Percentiles rank a stretch among this genome's conserved stretches.
Conservation (phyloP, 1,140 invertebrate genomes). For the Neuroterus valhalla region DNA sequence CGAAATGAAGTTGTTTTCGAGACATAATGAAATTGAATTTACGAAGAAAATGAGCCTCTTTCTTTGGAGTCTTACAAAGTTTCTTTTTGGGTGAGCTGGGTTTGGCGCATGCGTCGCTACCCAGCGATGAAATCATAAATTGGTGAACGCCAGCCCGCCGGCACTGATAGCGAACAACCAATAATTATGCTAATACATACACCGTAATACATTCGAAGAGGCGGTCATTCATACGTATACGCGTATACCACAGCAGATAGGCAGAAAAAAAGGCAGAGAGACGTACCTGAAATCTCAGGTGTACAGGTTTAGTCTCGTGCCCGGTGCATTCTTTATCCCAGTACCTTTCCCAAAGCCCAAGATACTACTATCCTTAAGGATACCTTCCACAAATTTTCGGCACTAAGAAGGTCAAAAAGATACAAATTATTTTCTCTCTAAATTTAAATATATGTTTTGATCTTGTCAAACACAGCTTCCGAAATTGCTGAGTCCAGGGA, state of each 20-base stretch:
- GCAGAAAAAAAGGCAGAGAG: conserved; percentile 11
- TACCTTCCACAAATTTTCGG: conserved; percentile 32
- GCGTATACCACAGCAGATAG: conserved; percentile 12
- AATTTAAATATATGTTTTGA: conserved; percentile 38
- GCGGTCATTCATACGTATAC: conserved; percentile 54
- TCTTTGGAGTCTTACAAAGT: background rate
- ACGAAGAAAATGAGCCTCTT: background rate
- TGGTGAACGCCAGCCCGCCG: conserved; percentile 67
- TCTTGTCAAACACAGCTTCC: conserved; percentile 27
- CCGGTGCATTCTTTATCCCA: no score
- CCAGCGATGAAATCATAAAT: conserved; percentile 72
- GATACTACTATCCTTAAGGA: conserved; percentile 50
- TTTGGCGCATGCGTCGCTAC: conserved; percentile 55
- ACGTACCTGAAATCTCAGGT: conserved; percentile 29
- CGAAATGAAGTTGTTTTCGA: no score
- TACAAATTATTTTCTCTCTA: conserved; percentile 13
- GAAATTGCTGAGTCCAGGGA: background rate
- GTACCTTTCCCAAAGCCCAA: background rate
- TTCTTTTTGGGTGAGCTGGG: background rate
- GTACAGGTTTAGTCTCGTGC: background rate
- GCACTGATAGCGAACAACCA: conserved; percentile 71
- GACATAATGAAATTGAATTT: background rate
- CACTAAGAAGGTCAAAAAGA: no score
- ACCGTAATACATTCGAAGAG: conserved; percentile 67
- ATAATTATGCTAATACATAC: conserved; percentile 72